A percentile compares a stretch with the other conserved stretches of the same genome.
phyloP scores from a whole-genome alignment of 2,888 invertebrate species.

The Andrena dorsata region DNA sequence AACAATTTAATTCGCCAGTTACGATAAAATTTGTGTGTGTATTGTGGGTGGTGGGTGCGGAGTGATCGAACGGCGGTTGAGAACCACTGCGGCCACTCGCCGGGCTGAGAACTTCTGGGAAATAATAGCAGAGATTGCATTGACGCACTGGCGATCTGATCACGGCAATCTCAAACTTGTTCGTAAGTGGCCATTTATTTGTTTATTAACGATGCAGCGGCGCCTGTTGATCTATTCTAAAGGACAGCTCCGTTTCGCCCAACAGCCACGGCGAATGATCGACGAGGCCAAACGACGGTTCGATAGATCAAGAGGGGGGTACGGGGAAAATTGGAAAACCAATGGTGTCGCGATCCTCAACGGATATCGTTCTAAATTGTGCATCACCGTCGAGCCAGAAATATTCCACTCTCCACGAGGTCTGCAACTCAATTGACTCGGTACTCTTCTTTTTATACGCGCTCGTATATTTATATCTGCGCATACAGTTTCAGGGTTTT shows the following conservation, averaged over 20 bases:
- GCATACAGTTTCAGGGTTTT: no score
- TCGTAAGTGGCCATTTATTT: conserved; percentile 56
- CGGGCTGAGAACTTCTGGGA: conserved; percentile 39
- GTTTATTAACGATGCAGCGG: conserved; percentile 55
- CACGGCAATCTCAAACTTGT: conserved; percentile 53
- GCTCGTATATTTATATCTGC: no score
- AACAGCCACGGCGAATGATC: conserved; percentile 30
- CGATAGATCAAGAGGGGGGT: conserved; percentile 26
- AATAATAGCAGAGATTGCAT: conserved; percentile 46
- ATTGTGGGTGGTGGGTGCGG: no score
- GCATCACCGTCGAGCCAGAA: conserved; percentile 11
- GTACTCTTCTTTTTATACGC: no score
- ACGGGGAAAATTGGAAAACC: conserved; percentile 38
- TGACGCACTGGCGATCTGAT: conserved; percentile 52
- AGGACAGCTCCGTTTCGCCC: conserved; percentile 24
- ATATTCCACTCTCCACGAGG: conserved; percentile 15
- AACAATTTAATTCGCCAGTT: no score
- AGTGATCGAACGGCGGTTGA: background rate
- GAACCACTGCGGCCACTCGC: conserved; percentile 55
- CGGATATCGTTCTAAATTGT: conserved; percentile 39
- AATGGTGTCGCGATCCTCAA: background rate
- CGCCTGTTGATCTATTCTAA: conserved; percentile 83
- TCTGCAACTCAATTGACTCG: background rate
- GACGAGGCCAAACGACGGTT: conserved; percentile 47
- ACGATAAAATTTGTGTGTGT: background rate